These are phyloP conservation scores for Salvator merianae DNA, from an alignment of 2,113 vertebrate genomes.

Conservation along the genomic window DNA sequence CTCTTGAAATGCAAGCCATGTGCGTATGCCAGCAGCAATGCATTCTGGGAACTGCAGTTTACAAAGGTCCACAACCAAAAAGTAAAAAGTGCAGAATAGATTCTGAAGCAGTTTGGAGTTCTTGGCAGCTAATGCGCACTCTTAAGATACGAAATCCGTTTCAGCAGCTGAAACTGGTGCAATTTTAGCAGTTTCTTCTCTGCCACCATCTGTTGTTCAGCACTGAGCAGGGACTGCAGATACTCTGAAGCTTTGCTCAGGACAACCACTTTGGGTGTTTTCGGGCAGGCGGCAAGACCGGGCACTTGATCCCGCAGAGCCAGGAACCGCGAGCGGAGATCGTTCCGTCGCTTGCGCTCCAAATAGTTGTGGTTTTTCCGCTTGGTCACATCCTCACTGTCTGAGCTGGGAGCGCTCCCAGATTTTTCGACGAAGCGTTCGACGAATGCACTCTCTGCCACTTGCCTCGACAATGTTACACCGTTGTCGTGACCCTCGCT, in stretches of 20 bases:
- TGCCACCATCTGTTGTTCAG: slow-evolving; percentile 79
- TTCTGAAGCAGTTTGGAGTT: slow-evolving; percentile 24
- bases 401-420: slow-evolving; percentile 76
- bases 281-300: slow-evolving; percentile 82
- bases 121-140: slow-evolving; percentile 70
- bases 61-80: slow-evolving; percentile 1
- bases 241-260: slow-evolving; percentile 91
- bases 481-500: neutral
- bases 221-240: slow-evolving; percentile 79
- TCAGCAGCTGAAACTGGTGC: slow-evolving; percentile 84
- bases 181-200: slow-evolving; percentile 87
- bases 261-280: slow-evolving; percentile 94
- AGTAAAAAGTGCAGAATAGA: slow-evolving; percentile 77
- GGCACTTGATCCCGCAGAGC: slow-evolving; percentile 89
- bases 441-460: neutral
- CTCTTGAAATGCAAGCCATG: slow-evolving; percentile 56
- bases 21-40: slow-evolving; percentile 43
- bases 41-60: slow-evolving; percentile 57
- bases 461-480: fast-evolving
- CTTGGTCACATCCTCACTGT: slow-evolving; percentile 89
- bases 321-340: slow-evolving; percentile 90
- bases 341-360: slow-evolving; percentile 91
- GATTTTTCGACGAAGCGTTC: slow-evolving; percentile 64
- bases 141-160: slow-evolving; percentile 82
- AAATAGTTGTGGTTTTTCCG: slow-evolving; percentile 93